Base-by-base conservation (phyloP, 2,888 invertebrate species). In the Stenichneumon culpator region DNA sequence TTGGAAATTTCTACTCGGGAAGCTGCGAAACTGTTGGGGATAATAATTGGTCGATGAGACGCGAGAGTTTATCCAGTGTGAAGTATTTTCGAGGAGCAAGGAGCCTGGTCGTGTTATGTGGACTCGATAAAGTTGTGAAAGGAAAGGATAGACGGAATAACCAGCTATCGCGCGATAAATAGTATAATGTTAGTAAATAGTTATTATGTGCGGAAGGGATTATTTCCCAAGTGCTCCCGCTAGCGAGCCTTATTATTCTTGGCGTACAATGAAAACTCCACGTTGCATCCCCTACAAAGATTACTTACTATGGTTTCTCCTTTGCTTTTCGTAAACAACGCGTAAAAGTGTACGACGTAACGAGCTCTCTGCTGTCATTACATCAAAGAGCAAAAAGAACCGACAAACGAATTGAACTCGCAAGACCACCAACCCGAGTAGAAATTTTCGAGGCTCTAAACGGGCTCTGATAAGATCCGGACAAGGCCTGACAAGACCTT, bases 1-100 rank as follows among this genome's bases (percentile, higher is more conserved):
- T 9, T 0, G 39, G 2, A 11, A 11, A 39, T 9, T 39, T 7
- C 0, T 39, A 2, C 39, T 39, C 39, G 39, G 39, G 9, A 9
- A 39, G 16, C 44, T 44, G 44, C 44, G 44, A 16, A 44, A 3
- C 14, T 44, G 3, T 39, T 39, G 11, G 9, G 39, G 39, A 39
- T 39, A 39, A 39, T 39, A 39, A 39, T 39, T 39, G 39, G 39
- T 39, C 39, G 39, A 82, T 79, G 84, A 82, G 68, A 82, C 79
- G 70, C 70, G 70, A 54, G 78, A 82, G 67, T 82, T 82, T 77
- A 85, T 85, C 75, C 67, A 75, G 70, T 70, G 79, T 84, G 74
- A 82, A 79, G 79, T 82, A 82, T 82, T 70, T 70, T 47, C 19
- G 28, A 28, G 25, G 36, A 54, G 63, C 57, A 63, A 36, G 68